These are phyloP conservation scores for Sceloporus tristichus DNA, from an alignment of 2,113 vertebrate genomes.

Conservation along the genomic window DNA sequence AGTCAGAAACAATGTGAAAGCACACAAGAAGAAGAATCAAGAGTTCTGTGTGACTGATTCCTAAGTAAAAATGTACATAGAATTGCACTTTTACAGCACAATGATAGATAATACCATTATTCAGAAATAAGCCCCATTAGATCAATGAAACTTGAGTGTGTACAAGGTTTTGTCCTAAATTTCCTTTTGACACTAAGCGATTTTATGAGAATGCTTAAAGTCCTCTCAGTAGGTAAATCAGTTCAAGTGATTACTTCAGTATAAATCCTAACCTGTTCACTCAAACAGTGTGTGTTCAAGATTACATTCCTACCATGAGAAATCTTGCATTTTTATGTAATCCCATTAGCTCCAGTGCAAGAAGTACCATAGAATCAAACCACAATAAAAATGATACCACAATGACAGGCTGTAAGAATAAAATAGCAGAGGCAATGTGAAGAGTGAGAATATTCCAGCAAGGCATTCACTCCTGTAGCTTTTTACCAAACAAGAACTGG, in stretches of 20 bases:
- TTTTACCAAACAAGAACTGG: neutral
- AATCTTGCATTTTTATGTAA: neutral
- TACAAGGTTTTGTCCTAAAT: neutral
- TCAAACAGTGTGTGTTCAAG: neutral
- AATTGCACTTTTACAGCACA: neutral
- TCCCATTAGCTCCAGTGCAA: neutral
- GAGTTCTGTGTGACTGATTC: neutral
- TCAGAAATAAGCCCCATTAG: too few species aligned
- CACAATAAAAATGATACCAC: neutral
- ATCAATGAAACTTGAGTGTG: neutral
- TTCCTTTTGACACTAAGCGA: neutral
- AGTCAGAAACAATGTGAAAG: too few species aligned
- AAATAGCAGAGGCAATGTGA: neutral
- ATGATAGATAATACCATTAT: neutral
- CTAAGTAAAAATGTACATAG: neutral
- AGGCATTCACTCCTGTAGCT: neutral
- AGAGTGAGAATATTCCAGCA: neutral
- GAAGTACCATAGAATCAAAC: neutral
- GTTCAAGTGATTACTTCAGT: accelerated
- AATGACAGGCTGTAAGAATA: neutral
- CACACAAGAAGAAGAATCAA: neutral
- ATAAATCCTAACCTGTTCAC: neutral
- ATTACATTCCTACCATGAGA: neutral
- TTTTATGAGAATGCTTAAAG: accelerated
- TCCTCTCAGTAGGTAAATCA: neutral